These are phyloP conservation scores for Andrena bucephala DNA, from an alignment of 2,888 invertebrate genomes.

Conservation along the genomic window DNA sequence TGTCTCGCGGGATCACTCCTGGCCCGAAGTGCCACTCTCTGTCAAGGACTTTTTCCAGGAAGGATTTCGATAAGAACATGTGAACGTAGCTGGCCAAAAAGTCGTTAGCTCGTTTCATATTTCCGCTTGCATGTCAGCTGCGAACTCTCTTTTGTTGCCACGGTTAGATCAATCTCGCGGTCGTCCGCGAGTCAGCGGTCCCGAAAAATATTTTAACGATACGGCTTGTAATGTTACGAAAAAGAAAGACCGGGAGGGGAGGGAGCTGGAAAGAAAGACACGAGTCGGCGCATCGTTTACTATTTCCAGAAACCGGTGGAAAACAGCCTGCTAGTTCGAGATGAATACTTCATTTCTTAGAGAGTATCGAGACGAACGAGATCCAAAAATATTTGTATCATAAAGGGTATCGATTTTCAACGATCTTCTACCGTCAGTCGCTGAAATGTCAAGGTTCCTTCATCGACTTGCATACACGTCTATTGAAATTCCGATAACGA, in stretches of 20 bases:
- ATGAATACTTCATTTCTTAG: neutral
- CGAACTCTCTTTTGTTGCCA: conserved; percentile 41
- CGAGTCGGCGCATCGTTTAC: neutral
- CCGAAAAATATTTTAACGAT: conserved; percentile 8
- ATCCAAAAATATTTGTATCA: conserved; percentile 12
- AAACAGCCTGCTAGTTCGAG: neutral
- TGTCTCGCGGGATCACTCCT: conserved; percentile 69
- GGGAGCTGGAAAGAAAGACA: too few relatives aligned
- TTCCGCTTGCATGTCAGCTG: conserved; percentile 42
- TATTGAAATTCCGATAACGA: conserved; percentile 71
- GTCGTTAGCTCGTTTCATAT: conserved; percentile 67
- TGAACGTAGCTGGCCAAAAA: conserved; percentile 61
- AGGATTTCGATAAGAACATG: conserved; percentile 76
- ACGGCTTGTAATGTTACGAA: neutral
- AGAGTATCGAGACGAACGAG: neutral
- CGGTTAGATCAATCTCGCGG: conserved; percentile 60
- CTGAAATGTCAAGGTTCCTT: conserved; percentile 77
- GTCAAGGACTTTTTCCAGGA: conserved; percentile 75
- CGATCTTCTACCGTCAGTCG: conserved; percentile 41
- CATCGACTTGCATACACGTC: conserved; percentile 67
- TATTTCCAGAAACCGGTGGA: neutral
- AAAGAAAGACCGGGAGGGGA: too few relatives aligned
- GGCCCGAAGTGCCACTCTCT: conserved; percentile 63
- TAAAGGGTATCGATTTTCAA: conserved; percentile 63
- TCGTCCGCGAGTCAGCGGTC: neutral